Conservation (phyloP, 2,113 vertebrate genomes). For the Phrynosoma blainvillii region DNA sequence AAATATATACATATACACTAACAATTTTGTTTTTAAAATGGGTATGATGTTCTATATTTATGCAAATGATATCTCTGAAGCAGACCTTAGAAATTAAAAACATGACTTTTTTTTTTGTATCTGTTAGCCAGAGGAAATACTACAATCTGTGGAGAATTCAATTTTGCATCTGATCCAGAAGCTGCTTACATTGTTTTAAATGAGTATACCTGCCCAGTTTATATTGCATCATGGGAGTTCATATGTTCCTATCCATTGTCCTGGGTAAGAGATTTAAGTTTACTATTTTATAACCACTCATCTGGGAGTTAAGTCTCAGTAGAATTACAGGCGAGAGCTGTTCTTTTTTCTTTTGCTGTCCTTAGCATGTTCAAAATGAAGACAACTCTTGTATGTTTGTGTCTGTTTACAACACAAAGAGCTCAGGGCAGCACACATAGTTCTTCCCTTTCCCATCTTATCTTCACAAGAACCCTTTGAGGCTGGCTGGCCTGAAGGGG, state of each 20-base stretch:
- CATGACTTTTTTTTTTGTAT: neutral
- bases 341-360: no score
- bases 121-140: conserved; percentile 77
- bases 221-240: conserved; percentile 83
- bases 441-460: no score
- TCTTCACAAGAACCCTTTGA: neutral
- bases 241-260: conserved; percentile 74
- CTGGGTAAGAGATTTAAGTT: conserved; percentile 71
- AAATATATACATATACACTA: neutral
- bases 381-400: neutral
- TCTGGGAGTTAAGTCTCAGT: neutral
- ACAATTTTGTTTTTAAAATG: neutral
- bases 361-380: no score
- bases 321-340: neutral
- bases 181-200: conserved; percentile 82
- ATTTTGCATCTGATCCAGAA: conserved; percentile 82
- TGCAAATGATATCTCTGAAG: neutral
- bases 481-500: neutral
- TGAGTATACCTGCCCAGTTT: conserved; percentile 76
- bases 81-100: neutral
- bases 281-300: neutral
- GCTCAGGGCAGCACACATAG: neutral
- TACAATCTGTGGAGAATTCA: conserved; percentile 78
- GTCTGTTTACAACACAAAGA: neutral
- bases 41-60: neutral